Base-by-base conservation (phyloP, 2,888 invertebrate species). In the Netelia fuscicornis region DNA sequence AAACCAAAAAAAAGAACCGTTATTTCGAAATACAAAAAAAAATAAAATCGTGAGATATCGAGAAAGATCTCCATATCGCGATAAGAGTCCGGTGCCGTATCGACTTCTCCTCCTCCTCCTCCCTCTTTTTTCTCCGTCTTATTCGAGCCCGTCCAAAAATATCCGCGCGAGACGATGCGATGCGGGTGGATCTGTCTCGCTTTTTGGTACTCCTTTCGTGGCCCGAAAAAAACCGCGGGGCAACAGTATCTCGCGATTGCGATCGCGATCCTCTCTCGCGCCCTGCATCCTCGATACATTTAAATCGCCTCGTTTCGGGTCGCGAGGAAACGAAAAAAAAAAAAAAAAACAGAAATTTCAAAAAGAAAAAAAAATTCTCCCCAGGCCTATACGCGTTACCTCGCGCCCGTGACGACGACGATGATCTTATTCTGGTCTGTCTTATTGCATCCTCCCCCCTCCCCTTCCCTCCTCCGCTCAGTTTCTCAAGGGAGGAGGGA, bases 221-320 rank as follows among this genome's bases (percentile, higher is more conserved):
- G 58, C 17, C n/a, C 17, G 54, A 54, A 54, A 54, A 54, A n/a
- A 6, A 54, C 13, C 68, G 76, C 68, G 83, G 72, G 44, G 52
- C 70, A 25, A 44, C 74, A 67, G 11, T 48, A 25, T 72, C 74
- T 74, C 78, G 78, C 90, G 89, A 89, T 88, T 87, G 87, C 87
- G 86, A 90, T 90, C 89, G 87, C 85, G 86, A 88, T 88, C 86
- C 80, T 84, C 85, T 86, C 85, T 86, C 89, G 79, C 88, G 87
- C 86, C 86, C 88, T 83, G 86, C 85, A 90, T 89, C 89, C 90
- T 88, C 89, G 91, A 90, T 89, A 90, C 88, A 89, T 89, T 90
- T 90, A 89, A 87, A 89, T 89, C 88, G 85, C 84, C 88, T 89
- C 86, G 89, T 89, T 91, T 90, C 81, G 58, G 52, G 74, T 65